These are phyloP conservation scores for Camptogramma bilineatum DNA, from an alignment of 2,888 invertebrate genomes.

Conservation along the genomic window DNA sequence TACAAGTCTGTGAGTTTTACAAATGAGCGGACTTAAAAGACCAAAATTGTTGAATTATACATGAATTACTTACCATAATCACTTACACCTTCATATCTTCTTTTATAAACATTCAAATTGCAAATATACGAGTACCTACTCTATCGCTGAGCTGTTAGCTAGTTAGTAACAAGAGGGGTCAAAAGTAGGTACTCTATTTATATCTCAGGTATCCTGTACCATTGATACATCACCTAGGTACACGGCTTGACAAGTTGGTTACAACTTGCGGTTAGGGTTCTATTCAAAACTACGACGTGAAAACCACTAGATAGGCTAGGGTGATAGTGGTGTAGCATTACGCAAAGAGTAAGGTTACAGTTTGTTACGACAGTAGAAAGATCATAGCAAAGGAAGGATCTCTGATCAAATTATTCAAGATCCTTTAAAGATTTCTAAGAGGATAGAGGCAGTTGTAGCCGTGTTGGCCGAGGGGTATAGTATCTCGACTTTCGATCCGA, in stretches of 20 bases:
- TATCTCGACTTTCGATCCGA: too few relatives aligned
- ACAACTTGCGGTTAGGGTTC: slow-evolving; percentile 20
- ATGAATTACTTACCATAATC: too few relatives aligned
- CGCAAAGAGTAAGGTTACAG: neutral
- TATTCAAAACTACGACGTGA: slow-evolving; percentile 29
- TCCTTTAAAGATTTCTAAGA: too few relatives aligned
- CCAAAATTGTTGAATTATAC: too few relatives aligned
- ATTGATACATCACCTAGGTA: neutral
- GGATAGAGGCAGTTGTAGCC: too few relatives aligned
- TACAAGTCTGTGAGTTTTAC: too few relatives aligned
- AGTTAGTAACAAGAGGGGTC: neutral
- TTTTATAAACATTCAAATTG: too few relatives aligned
- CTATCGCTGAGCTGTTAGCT: neutral
- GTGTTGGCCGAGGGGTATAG: too few relatives aligned
- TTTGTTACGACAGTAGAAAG: neutral
- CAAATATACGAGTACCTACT: neutral
- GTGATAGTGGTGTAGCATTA: slow-evolving; percentile 18
- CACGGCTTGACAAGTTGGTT: neutral
- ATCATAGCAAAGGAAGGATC: too few relatives aligned
- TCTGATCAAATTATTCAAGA: too few relatives aligned
- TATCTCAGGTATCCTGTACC: neutral
- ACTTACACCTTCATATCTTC: too few relatives aligned
- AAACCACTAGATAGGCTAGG: slow-evolving; percentile 24
- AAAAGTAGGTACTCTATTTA: neutral
- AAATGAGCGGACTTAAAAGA: too few relatives aligned